Percentiles rank a stretch among this genome's conserved stretches.
Conservation (phyloP, 2,888 invertebrate species). For the Troides oblongomaculatus region DNA sequence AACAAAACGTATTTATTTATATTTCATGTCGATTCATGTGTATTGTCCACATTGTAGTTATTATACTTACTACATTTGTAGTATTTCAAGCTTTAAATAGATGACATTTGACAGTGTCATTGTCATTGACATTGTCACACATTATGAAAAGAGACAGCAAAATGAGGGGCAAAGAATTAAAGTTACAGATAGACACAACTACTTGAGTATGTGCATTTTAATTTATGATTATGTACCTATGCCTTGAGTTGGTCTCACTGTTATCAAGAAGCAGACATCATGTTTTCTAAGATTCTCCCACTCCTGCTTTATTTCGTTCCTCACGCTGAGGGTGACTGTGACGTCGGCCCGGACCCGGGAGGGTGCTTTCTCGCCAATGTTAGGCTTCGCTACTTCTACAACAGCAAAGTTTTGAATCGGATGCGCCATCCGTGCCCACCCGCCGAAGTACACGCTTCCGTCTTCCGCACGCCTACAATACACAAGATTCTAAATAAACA, state of each 20-base stretch:
- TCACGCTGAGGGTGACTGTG: slow-evolving; percentile 93
- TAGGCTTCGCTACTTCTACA: slow-evolving; percentile 95
- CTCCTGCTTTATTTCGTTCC: slow-evolving; percentile 94
- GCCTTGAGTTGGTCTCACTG: slow-evolving; percentile 90
- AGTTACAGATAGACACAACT: no score
- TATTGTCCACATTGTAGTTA: no score
- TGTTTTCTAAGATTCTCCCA: slow-evolving; percentile 98
- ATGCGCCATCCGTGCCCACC: slow-evolving; percentile 99
- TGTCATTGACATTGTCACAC: no score
- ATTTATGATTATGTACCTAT: slow-evolving; percentile 80
- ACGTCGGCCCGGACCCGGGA: slow-evolving; percentile 97
- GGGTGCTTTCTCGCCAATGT: slow-evolving; percentile 96
- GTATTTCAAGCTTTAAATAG: no score
- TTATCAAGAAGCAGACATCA: slow-evolving; percentile 98
- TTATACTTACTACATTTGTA: no score
- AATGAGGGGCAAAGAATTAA: no score
- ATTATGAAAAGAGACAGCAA: no score
- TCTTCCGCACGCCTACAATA: slow-evolving; percentile 89
- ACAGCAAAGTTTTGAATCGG: slow-evolving; percentile 95
- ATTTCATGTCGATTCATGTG: no score
- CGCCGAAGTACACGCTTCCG: slow-evolving; percentile 92
- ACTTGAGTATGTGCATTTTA: no score
- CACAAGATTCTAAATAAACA: background rate
- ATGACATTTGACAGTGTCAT: no score
- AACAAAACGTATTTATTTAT: background rate